These are phyloP conservation scores for Epiblema foenella DNA, from an alignment of 2,888 invertebrate species.

Conservation along the genomic window DNA sequence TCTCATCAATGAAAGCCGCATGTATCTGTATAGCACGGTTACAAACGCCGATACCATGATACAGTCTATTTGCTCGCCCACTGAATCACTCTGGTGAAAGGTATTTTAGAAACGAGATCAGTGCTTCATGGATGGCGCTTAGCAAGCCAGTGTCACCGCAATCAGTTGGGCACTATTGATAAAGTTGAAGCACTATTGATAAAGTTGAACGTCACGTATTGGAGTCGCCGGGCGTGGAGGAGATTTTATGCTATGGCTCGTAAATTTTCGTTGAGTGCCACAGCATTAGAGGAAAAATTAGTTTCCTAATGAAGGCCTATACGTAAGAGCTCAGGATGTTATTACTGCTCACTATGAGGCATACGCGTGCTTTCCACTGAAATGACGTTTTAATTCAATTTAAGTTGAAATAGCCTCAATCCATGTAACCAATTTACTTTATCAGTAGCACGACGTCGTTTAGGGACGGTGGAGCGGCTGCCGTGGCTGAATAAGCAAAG, in stretches of 20 bases:
- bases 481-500: too few species aligned
- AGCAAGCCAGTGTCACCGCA: constrained; percentile 22
- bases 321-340: background rate
- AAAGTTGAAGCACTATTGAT: constrained; percentile 23
- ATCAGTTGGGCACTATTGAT: constrained; percentile 24
- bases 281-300: constrained; percentile 10
- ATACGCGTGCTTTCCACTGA: too few species aligned
- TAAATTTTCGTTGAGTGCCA: constrained; percentile 13
- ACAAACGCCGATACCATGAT: background rate
- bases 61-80: constrained; percentile 19
- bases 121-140: constrained; percentile 30
- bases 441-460: too few species aligned
- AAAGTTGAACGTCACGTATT: constrained; percentile 29
- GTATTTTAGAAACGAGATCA: constrained; percentile 27
- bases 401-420: too few species aligned
- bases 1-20: background rate
- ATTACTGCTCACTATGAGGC: too few species aligned
- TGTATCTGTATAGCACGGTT: background rate
- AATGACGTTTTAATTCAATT: too few species aligned
- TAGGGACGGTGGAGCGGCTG: too few species aligned
- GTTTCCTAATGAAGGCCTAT: background rate
- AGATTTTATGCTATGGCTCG: constrained; percentile 22
- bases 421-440: too few species aligned
- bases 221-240: constrained; percentile 15
- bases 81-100: constrained; percentile 30